Conservation (phyloP, 2,113 vertebrate species). For the Peromyscus maniculatus region DNA sequence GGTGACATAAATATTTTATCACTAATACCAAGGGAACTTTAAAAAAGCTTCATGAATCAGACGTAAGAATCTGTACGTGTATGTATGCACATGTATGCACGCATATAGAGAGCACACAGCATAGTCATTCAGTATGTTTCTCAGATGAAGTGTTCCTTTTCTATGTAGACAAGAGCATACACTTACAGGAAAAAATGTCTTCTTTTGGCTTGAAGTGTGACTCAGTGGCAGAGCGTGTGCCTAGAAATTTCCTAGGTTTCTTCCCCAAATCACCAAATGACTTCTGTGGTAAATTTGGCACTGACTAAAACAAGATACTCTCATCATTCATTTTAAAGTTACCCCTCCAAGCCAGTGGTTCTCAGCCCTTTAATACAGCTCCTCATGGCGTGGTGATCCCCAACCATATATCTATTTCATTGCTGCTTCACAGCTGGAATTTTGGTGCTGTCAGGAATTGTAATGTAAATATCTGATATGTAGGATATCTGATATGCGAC, state of each 20-base stretch:
- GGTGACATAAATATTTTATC: background rate
- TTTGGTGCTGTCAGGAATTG: background rate
- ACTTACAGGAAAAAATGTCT: background rate
- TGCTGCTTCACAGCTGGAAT: background rate
- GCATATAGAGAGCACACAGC: background rate
- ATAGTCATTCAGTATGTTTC: background rate
- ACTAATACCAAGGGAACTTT: background rate
- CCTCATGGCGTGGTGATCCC: background rate
- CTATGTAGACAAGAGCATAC: background rate
- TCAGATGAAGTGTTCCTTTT: background rate
- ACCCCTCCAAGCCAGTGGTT: background rate
- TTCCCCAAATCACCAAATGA: background rate
- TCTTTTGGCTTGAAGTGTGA: background rate
- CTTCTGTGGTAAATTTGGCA: background rate
- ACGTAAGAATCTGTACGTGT: background rate
- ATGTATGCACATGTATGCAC: too few relatives aligned
- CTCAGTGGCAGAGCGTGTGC: background rate
- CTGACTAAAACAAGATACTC: background rate
- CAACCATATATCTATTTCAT: background rate
- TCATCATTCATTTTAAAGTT: background rate
- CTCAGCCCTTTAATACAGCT: background rate
- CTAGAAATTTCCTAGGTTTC: background rate
- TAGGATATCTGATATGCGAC: background rate
- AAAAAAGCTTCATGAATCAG: background rate
- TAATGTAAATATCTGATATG: background rate